Evolutionary conservation across 2,113 vertebrate species (phyloP), one percentile per base, ranked within the genome.

Genomic region (Thunnus thynnus): DNA sequence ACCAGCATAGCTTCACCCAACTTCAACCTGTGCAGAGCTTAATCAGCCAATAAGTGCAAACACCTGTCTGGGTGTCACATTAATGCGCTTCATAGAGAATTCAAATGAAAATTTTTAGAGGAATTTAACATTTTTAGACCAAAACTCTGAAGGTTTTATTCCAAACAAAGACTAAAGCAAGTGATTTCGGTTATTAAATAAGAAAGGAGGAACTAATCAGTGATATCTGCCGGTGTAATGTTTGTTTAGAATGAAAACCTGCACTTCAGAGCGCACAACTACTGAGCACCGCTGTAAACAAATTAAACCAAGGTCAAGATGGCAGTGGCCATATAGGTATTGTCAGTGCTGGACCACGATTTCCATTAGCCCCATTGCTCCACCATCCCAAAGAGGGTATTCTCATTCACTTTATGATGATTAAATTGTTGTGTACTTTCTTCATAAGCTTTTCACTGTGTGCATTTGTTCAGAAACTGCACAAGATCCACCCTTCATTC

Each of bases 41-140:
- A 30, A 68, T 73, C 18, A 22, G 64, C 13, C 48, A 44, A 0
- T 36, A 27, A 75, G 54, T 11, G 55, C 47, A 78, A 66, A 66
- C 70, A 67, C 36, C 65, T 64, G 51, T 41, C 7, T 2, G 2
- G 36, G 8, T 41, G 36, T 41, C 7, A 9, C 36, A 9, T 41
- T 10, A 7, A 41, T 5, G 36, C 2, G 9, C 36, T 9, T 6
- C 7, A 36, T 36, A 7, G 7, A 36, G 32, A 36, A 36, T 7
- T 36, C 4, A 4, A 22, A 22, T 22, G 22, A 22, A 30, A 30
- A 30, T 1, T 36, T 36, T 1, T 8, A 36, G 32, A 36, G 32
- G 32, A 36, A 61, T 18, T 2, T 20, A 7, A 32, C 30, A 8
- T 0, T 4, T 12, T 44, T 16, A 17, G n/a, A 32, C 18, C 7